These are phyloP conservation scores for Sycobia sp. DNA, from an alignment of 1,140 invertebrate genomes.

Conservation along the genomic window DNA sequence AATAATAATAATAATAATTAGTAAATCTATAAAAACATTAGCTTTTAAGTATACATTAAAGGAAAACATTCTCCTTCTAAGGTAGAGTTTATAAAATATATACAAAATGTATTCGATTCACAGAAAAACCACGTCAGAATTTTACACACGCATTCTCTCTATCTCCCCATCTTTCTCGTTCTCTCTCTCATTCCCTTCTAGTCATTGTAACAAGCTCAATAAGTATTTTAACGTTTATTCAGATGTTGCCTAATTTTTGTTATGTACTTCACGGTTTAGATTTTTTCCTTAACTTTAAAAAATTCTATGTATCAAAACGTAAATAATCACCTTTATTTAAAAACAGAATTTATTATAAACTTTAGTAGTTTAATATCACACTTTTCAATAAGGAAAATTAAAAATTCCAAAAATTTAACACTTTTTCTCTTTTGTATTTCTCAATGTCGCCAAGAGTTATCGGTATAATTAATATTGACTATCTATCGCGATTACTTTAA, in stretches of 20 bases:
- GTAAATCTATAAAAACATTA: conserved; percentile 54
- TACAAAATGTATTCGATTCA: conserved; percentile 53
- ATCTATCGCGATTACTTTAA: no score
- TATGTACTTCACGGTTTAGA: no score
- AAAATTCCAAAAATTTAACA: not conserved
- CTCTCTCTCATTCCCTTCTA: not conserved
- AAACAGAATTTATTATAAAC: conserved; percentile 38
- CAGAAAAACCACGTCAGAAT: conserved; percentile 46
- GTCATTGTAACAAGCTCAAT: no score
- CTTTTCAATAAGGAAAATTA: conserved; percentile 44
- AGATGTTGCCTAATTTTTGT: no score
- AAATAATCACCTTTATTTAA: not conserved
- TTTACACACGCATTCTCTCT: conserved; percentile 14
- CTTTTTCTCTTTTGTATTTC: no score
- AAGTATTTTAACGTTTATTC: no score
- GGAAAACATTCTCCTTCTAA: conserved; percentile 48
- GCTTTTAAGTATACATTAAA: conserved; percentile 53
- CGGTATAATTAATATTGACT: no score
- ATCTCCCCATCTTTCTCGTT: not conserved
- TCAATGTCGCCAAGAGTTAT: no score
- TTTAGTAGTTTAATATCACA: conserved; percentile 57
- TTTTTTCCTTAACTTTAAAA: no score
- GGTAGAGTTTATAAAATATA: conserved; percentile 49
- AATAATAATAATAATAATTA: conserved; percentile 47
- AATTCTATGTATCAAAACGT: not conserved